Evolutionary conservation across 1,140 invertebrate species (phyloP).

Genomic region (Colletes latitarsis): DNA sequence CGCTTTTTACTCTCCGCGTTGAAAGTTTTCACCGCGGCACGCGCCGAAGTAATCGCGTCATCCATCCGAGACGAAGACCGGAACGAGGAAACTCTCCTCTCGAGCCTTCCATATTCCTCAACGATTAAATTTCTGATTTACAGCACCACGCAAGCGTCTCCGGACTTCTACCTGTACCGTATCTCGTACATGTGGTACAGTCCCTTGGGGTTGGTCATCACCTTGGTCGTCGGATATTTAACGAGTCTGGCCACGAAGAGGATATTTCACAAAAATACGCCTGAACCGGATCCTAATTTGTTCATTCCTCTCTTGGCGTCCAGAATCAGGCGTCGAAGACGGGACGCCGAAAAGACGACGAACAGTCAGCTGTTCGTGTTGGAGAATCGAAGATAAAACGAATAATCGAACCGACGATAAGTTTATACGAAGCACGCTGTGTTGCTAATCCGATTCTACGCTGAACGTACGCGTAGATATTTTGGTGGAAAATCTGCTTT

Average conservation of each 20-base stretch:
- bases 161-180: constrained; percentile 80
- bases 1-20: neutral
- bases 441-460: too few species aligned
- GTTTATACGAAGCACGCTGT: too few species aligned
- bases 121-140: neutral
- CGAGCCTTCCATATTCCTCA: too few species aligned
- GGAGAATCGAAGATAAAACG: constrained; percentile 30
- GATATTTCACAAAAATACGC: constrained; percentile 61
- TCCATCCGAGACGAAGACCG: neutral
- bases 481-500: too few species aligned
- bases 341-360: constrained; percentile 54
- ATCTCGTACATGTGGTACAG: constrained; percentile 87
- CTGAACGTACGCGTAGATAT: too few species aligned
- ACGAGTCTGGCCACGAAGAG: constrained; percentile 79
- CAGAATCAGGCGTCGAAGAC: constrained; percentile 71
- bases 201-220: constrained; percentile 85
- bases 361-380: constrained; percentile 70
- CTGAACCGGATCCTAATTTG: constrained; percentile 82
- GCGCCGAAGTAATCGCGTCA: neutral
- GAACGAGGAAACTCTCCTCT: neutral
- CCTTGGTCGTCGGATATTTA: constrained; percentile 85
- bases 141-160: constrained; percentile 42
- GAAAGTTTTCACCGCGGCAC: neutral
- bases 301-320: constrained; percentile 85
- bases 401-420: neutral